A percentile compares a stretch with the other conserved stretches of the same genome.
These are phyloP conservation scores for Marasmarcha lunaedactyla DNA, from an alignment of 2,888 invertebrate species.

Conservation along the genomic window DNA sequence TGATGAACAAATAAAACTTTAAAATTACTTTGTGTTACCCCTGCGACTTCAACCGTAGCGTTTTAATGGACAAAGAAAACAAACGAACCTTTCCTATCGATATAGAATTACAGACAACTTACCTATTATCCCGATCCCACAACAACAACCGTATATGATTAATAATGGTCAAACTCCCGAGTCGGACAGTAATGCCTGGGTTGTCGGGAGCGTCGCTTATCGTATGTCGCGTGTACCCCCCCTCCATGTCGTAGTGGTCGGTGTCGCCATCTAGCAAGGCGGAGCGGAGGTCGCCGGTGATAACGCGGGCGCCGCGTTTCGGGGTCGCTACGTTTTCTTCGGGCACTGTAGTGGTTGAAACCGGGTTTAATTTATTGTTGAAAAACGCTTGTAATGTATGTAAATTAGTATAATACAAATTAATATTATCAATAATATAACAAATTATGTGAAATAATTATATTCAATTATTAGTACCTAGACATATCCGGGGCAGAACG, in stretches of 20 bases:
- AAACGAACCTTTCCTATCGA: no score
- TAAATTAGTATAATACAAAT: no score
- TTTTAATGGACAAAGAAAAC: no score
- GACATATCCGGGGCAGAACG: no score
- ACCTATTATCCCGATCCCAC: slow-evolving; percentile 93
- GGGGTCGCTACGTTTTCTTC: slow-evolving; percentile 93
- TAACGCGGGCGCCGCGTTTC: slow-evolving; percentile 85
- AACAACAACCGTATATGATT: slow-evolving; percentile 93
- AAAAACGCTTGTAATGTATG: no score
- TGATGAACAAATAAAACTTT: no score
- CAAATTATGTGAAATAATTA: no score
- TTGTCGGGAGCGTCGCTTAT: slow-evolving; percentile 79
- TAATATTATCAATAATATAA: no score
- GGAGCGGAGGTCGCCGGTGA: slow-evolving; percentile 90
- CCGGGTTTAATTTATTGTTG: no score
- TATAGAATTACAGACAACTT: neutral
- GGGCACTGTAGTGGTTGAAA: slow-evolving; percentile 73
- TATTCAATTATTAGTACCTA: no score
- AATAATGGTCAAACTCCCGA: slow-evolving; percentile 87
- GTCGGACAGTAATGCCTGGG: slow-evolving; percentile 85
- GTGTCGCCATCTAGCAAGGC: slow-evolving; percentile 92
- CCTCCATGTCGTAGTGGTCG: slow-evolving; percentile 90
- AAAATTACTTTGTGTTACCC: no score
- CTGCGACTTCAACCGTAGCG: no score
- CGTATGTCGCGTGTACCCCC: slow-evolving; percentile 90